Evolutionary conservation across 1,140 invertebrate species (phyloP).

Genomic region (Drosophila kikkawai): DNA sequence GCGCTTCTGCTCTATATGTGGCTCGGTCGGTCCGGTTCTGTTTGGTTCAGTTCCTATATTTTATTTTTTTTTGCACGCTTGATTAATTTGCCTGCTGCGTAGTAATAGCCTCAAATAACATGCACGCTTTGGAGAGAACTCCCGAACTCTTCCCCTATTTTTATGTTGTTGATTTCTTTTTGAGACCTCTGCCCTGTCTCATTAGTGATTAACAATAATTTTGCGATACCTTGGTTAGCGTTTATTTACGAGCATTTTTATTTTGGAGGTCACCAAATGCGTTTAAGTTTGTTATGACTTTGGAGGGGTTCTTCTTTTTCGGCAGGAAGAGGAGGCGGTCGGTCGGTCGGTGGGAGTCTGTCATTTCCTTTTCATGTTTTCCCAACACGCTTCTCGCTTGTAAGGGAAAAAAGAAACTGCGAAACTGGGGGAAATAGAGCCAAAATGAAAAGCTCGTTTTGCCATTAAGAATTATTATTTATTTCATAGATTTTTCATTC

Average conservation of each 20-base stretch:
- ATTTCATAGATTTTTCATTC: slow-evolving; percentile 76
- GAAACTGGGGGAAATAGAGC: slow-evolving; percentile 18
- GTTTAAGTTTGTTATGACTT: slow-evolving; percentile 62
- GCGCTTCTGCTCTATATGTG: slow-evolving; percentile 24
- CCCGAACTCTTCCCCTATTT: not conserved
- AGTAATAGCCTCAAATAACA: slow-evolving; percentile 64
- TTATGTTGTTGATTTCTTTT: not conserved
- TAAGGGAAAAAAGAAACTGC: slow-evolving; percentile 28
- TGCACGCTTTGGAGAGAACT: slow-evolving; percentile 24
- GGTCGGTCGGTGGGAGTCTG: slow-evolving; percentile 36
- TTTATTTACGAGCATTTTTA: slow-evolving; percentile 67
- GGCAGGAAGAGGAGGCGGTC: slow-evolving; percentile 3
- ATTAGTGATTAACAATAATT: slow-evolving; percentile 74
- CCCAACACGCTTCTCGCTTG: slow-evolving; percentile 29
- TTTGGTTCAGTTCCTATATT: slow-evolving; percentile 27
- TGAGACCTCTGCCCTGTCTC: slow-evolving; percentile 51
- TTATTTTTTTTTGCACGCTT: slow-evolving; percentile 72
- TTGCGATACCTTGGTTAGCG: slow-evolving; percentile 47
- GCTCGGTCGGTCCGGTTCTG: slow-evolving; percentile 8
- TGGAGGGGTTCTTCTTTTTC: not conserved
- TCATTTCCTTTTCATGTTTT: slow-evolving; percentile 52
- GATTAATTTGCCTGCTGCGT: slow-evolving; percentile 79
- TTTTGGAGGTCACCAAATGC: slow-evolving; percentile 72
- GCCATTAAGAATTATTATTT: slow-evolving; percentile 70
- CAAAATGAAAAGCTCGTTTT: not conserved